These are phyloP conservation scores for Columba janthina DNA, from an alignment of 2,113 vertebrate species.

Conservation along the genomic window DNA sequence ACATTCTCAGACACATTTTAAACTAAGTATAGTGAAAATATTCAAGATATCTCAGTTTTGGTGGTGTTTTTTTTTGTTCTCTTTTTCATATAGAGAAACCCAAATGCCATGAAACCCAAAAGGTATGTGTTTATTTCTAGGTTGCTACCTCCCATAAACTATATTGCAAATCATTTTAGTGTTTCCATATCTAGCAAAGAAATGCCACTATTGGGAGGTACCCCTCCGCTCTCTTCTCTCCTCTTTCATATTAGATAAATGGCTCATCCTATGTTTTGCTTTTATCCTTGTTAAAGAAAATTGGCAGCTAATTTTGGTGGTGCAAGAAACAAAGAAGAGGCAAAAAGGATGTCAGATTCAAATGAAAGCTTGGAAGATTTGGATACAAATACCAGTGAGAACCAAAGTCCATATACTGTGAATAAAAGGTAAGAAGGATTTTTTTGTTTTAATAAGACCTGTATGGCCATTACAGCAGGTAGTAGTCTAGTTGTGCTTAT, in stretches of 20 bases:
- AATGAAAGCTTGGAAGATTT: not conserved
- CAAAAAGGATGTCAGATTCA: not conserved
- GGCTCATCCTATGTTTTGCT: not conserved
- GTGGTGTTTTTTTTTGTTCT: not conserved
- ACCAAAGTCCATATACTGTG: not conserved
- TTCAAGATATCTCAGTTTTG: not conserved
- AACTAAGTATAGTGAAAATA: not conserved
- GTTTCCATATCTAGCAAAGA: not conserved
- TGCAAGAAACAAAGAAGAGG: not conserved
- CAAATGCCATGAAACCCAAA: fast-evolving
- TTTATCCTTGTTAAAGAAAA: not conserved
- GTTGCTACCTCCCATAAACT: not conserved
- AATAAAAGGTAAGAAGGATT: slow-evolving; percentile 43
- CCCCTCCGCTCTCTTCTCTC: not conserved
- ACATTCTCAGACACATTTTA: not conserved
- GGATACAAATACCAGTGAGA: not conserved
- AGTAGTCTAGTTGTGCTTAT: not conserved
- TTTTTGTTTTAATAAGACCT: not conserved
- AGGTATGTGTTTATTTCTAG: slow-evolving; percentile 23
- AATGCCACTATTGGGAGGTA: not conserved
- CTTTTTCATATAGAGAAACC: not conserved
- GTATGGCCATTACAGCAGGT: not conserved
- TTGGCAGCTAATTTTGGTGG: slow-evolving; percentile 51
- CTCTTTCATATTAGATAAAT: not conserved
- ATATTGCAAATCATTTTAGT: not conserved